phyloP scores from a whole-genome alignment of 2,113 vertebrate species.

The Callocephalon fimbriatum region DNA sequence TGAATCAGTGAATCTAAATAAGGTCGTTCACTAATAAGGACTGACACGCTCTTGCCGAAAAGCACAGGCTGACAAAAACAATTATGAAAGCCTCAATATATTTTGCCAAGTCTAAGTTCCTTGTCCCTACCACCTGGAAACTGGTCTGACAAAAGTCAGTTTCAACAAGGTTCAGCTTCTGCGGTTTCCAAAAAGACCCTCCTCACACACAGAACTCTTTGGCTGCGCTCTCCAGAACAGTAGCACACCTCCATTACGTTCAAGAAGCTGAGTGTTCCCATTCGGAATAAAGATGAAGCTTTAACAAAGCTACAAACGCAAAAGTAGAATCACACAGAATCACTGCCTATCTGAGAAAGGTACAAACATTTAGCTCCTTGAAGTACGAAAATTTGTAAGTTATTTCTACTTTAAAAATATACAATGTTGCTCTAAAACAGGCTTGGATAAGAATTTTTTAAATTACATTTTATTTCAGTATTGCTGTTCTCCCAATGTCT shows the following conservation, averaged over 20 bases:
- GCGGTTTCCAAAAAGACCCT: background rate
- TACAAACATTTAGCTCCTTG: background rate
- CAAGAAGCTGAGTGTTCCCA: background rate
- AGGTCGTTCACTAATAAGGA: background rate
- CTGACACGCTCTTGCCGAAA: background rate
- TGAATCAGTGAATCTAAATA: background rate
- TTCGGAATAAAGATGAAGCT: background rate
- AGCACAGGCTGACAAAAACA: background rate
- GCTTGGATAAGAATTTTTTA: background rate
- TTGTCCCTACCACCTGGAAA: background rate
- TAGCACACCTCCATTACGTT: background rate
- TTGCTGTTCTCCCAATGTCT: background rate
- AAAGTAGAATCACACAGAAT: background rate
- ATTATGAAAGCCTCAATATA: rapidly evolving
- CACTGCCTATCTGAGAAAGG: background rate
- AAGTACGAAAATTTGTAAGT: background rate
- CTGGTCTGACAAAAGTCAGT: background rate
- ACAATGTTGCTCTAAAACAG: background rate
- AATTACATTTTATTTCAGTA: background rate
- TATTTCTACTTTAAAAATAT: background rate
- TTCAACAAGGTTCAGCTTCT: background rate
- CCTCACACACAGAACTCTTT: background rate
- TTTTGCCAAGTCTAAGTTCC: background rate
- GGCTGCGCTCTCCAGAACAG: background rate
- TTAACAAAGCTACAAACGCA: background rate